These are phyloP conservation scores for Nomada goodeniana DNA, from an alignment of 2,888 invertebrate species.

Conservation along the genomic window DNA sequence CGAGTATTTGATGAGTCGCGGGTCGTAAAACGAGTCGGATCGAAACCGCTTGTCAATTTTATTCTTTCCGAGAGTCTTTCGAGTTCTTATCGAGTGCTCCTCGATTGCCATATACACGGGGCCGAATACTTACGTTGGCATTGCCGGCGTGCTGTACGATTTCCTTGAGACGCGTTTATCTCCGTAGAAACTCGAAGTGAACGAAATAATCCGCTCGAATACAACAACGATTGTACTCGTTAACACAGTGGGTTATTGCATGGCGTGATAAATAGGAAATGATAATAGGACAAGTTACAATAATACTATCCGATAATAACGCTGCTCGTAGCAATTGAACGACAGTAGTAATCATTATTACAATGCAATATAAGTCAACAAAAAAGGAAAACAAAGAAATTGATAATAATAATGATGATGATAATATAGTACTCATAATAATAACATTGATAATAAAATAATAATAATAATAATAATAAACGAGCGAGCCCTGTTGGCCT, in stretches of 20 bases:
- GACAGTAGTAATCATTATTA: slow-evolving; percentile 61
- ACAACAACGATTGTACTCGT: slow-evolving; percentile 38
- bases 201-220: slow-evolving; percentile 33
- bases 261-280: slow-evolving; percentile 56
- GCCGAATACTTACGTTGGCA: slow-evolving; percentile 3
- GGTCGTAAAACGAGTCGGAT: not conserved
- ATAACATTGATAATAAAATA: slow-evolving; percentile 34
- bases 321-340: slow-evolving; percentile 54
- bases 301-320: slow-evolving; percentile 38
- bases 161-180: slow-evolving; percentile 22
- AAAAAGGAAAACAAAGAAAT: slow-evolving; percentile 39
- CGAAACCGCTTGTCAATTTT: not conserved
- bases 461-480: slow-evolving; percentile 46
- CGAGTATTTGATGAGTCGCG: slow-evolving; percentile 3
- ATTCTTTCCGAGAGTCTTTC: not conserved
- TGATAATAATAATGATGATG: slow-evolving; percentile 23
- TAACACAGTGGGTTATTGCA: slow-evolving; percentile 46
- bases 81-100: too few relatives aligned
- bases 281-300: slow-evolving; percentile 54
- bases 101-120: not conserved
- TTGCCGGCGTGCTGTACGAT: slow-evolving; percentile 12
- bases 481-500: slow-evolving; percentile 41
- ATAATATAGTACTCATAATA: slow-evolving; percentile 36
- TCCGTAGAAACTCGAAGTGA: slow-evolving; percentile 44
- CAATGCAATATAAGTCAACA: slow-evolving; percentile 51